Evolutionary conservation across 2,797 vertebrate genomes (phyloP).

Genomic region (Allobates femoralis): DNA sequence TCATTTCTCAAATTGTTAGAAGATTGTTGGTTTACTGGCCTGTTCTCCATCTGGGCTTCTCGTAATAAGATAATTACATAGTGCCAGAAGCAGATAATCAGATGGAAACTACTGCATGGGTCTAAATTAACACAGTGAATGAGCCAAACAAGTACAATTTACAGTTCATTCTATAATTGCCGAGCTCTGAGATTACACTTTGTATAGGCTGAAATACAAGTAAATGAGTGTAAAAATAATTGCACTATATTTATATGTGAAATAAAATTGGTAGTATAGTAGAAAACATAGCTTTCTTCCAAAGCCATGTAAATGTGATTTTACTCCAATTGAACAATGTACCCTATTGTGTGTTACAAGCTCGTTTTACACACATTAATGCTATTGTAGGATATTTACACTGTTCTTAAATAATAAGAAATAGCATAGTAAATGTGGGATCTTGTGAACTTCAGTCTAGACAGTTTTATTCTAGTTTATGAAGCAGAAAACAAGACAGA

Average conservation of each 20-base stretch:
- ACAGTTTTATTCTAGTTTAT: conserved; percentile 56
- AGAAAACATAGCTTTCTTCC: neutral
- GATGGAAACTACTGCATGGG: conserved; percentile 30
- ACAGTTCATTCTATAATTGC: conserved; percentile 29
- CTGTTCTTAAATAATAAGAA: conserved; percentile 39
- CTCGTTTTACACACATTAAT: neutral
- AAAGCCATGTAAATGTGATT: neutral
- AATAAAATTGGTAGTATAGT: neutral
- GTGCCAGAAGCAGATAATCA: conserved; percentile 57
- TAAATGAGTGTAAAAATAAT: neutral
- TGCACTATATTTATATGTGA: neutral
- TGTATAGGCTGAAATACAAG: neutral
- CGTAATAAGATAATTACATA: conserved; percentile 54
- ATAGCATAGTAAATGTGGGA: conserved; percentile 17
- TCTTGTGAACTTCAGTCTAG: conserved; percentile 34
- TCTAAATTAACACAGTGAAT: conserved; percentile 48
- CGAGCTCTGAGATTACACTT: neutral
- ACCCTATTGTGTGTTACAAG: neutral
- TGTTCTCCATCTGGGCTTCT: conserved; percentile 44
- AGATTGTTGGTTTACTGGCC: conserved; percentile 24
- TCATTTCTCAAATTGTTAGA: conserved; percentile 6
- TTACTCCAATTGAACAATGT: neutral
- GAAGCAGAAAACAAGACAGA: conserved; percentile 54
- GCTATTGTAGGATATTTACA: neutral
- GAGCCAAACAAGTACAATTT: conserved; percentile 49